Evolutionary conservation across 2,113 vertebrate genomes (phyloP).

Genomic region (Asarcornis scutulata): DNA sequence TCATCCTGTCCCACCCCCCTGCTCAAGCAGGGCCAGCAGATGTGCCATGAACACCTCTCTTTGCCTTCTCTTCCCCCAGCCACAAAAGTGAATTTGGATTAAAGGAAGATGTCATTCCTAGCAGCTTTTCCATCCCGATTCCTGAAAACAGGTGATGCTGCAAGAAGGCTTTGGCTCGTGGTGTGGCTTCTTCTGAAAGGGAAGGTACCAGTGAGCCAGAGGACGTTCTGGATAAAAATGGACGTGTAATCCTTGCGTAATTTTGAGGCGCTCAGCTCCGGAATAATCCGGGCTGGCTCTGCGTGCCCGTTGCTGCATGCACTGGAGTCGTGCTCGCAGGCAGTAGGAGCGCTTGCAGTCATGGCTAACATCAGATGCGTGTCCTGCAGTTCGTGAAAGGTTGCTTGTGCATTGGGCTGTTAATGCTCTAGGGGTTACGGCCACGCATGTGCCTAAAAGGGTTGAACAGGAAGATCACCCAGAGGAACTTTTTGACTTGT

Average conservation of each 20-base stretch:
- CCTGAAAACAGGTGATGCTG: background rate
- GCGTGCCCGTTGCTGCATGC: too few relatives aligned
- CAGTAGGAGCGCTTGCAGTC: background rate
- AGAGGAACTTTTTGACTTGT: background rate
- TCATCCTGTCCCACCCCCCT: too few relatives aligned
- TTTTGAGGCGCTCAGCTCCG: background rate
- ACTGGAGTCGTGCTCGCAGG: background rate
- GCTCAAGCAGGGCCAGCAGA: too few relatives aligned
- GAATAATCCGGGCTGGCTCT: fast-evolving
- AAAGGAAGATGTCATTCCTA: background rate
- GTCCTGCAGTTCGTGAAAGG: background rate
- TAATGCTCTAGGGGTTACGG: fast-evolving
- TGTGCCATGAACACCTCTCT: background rate
- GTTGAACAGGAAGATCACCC: background rate
- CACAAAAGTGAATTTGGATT: too few relatives aligned
- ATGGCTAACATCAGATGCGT: background rate
- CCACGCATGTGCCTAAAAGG: background rate
- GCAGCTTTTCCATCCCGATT: background rate
- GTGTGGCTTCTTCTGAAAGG: background rate
- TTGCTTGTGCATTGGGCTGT: background rate
- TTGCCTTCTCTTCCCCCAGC: background rate
- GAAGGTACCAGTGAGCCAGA: background rate
- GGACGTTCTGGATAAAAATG: background rate
- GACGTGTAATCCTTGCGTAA: background rate
- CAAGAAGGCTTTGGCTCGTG: background rate